Percentiles rank a stretch among this genome's conserved stretches.
phyloP scores from a whole-genome alignment of 2,113 vertebrate species.

The Esox niger region DNA sequence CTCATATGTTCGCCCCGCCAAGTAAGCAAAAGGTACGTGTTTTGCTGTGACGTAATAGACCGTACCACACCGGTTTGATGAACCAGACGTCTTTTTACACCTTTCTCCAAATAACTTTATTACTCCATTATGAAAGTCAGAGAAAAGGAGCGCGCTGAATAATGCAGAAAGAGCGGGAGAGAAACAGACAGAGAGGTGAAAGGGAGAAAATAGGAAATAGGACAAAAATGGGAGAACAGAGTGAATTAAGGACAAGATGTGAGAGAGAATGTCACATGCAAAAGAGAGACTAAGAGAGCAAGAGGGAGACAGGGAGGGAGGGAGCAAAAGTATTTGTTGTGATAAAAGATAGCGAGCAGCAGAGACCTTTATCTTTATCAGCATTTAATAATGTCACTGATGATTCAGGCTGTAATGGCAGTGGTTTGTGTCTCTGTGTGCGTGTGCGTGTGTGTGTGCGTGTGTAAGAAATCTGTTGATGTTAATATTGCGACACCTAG shows the following conservation, averaged over 20 bases:
- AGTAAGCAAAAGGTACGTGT: too few relatives aligned
- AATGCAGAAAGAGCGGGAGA: neutral
- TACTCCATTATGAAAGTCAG: too few relatives aligned
- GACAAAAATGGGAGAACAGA: neutral
- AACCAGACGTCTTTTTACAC: too few relatives aligned
- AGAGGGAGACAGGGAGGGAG: neutral
- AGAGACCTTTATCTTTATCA: constrained; percentile 39
- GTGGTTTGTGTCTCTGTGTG: neutral
- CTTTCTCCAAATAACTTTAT: too few relatives aligned
- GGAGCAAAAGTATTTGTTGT: constrained; percentile 10
- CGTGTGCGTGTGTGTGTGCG: neutral
- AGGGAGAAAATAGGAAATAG: too few relatives aligned
- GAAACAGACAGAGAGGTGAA: neutral
- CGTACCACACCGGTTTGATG: too few relatives aligned
- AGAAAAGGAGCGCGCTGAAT: neutral
- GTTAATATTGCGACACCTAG: constrained; percentile 67
- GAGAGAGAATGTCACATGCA: too few relatives aligned
- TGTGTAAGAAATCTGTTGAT: constrained; percentile 25
- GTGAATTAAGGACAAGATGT: neutral
- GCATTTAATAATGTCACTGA: constrained; percentile 50
- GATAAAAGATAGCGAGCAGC: constrained; percentile 19
- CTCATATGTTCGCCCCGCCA: too few relatives aligned
- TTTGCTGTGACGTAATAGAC: too few relatives aligned
- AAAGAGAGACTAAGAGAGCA: neutral
- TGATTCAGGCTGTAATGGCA: constrained; percentile 30